These are phyloP conservation scores for Notarius lentiginosus DNA, from an alignment of 2,113 vertebrate genomes.

Conservation along the genomic window DNA sequence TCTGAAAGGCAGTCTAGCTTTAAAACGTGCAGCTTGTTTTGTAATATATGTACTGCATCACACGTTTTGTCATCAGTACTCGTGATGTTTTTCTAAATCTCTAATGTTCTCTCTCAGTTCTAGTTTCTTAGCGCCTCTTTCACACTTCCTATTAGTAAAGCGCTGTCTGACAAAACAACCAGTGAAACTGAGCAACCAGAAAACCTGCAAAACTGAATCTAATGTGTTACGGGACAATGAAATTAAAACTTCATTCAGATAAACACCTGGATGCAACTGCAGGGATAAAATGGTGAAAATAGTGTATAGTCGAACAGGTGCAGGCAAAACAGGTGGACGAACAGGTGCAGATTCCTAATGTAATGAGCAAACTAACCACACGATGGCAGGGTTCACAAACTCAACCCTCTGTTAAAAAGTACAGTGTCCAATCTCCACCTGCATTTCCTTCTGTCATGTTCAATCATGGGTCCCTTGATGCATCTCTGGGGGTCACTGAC, in stretches of 20 bases:
- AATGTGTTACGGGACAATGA: neutral
- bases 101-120: neutral
- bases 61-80: neutral
- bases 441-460: neutral
- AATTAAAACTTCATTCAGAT: neutral
- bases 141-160: neutral
- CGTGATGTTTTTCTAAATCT: neutral
- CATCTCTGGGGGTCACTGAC: neutral
- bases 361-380: neutral
- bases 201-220: neutral
- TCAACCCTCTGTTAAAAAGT: neutral
- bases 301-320: neutral
- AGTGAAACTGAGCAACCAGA: neutral
- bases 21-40: neutral
- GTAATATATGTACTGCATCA: neutral
- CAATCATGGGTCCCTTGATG: neutral
- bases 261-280: neutral
- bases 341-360: neutral
- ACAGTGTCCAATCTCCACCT: neutral
- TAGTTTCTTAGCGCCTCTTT: neutral
- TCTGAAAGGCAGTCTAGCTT: too few species aligned
- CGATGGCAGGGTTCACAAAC: constrained; percentile 22
- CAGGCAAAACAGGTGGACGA: neutral
- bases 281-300: neutral
- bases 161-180: neutral